Evolutionary conservation across 1,140 invertebrate species (phyloP), one percentile per base, ranked within the genome.

Genomic region (Mactra quadrangularis): DNA sequence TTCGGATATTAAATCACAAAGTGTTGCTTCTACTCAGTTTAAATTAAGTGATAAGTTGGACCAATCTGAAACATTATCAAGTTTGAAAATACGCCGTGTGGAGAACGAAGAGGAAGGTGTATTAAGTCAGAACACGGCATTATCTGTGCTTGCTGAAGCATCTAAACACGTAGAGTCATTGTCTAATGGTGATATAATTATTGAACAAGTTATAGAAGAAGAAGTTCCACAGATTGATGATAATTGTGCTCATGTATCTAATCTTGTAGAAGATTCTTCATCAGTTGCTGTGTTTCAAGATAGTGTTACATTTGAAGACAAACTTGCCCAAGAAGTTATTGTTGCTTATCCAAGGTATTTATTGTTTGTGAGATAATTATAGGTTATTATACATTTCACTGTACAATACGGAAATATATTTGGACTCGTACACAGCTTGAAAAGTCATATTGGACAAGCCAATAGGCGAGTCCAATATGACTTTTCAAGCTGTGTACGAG

Each of bases 91-190:
- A 33, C 35, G 59, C 3, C 27, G 79, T 22, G 79, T 75, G 19
- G 71, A 82, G 29, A 17, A 31, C 17, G 45, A 59, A 41, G 71
- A 74, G 4, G 52, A 53, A 11, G 52, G 50, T 0, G 33, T 27
- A 57, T 25, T 31, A 13, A 53, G 19, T 22, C 15, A 35, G 25
- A 72, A 52, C 13, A 74, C 79, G 9, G 68, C 79, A 4, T 31
- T 82, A 52, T 71, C 79, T 64, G 70, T 82, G 41, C 27, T 82
- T 22, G 79, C 79, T 25, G 79, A 74, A 35, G 79, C 79, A 6
- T 82, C 79, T 25, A 64, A 82, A 33, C 79, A 82, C 79, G 79
- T 82, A 25, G 79, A 82, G 27, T 82, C 79, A 4, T 29, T 82
- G 35, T 75, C 72, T 15, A 33, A 59, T 22, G 33, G 50, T 6